Base-by-base conservation (phyloP, 2,888 invertebrate genomes). In the Machimus rusticus region DNA sequence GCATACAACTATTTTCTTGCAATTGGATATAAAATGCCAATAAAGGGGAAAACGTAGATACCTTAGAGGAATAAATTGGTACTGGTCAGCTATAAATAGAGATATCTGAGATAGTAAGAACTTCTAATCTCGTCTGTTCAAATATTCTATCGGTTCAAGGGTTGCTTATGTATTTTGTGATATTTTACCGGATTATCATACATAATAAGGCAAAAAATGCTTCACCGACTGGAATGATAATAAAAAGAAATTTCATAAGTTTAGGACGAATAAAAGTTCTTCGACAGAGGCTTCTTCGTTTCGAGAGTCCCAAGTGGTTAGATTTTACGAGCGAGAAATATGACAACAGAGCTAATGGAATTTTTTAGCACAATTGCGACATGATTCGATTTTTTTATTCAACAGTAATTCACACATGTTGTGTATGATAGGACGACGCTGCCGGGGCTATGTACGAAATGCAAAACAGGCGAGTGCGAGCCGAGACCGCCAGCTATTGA, bases 351-450 rank as follows among this genome's bases (percentile, higher is more conserved):
- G 81, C 55, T 78, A 51, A 81, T 34, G 51, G 46, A 81, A 81
- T 51, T 81, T 81, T 81, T 55, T 55, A 81, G 81, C 55, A 81
- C 81, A 81, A 78, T 81, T 81, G 81, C 81, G 81, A 81, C 81
- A 81, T 81, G 31, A 46, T 81, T 55, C 51, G 51, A 81, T 55
- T 81, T 81, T 81, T 81, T 55, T 55, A 55, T 78, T 43, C 39
- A 43, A 37, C 37, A 66, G 23, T 66, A 66, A 78, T 78, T 43
- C 39, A 78, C 78, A 66, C 66, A 66, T 66, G 66, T 66, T 66
- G 66, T 66, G 19, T 66, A 46, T 46, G 43, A 46, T 46, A 16
- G 43, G 23, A 23, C 12, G 28, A 12, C 31, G 39, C 76, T 74
- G 76, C 19, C n/a, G 16, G 43, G 28, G 23, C 43, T 46, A 79